Evolutionary conservation across 2,888 invertebrate species (phyloP).

Genomic region (Diarsia rubi): DNA sequence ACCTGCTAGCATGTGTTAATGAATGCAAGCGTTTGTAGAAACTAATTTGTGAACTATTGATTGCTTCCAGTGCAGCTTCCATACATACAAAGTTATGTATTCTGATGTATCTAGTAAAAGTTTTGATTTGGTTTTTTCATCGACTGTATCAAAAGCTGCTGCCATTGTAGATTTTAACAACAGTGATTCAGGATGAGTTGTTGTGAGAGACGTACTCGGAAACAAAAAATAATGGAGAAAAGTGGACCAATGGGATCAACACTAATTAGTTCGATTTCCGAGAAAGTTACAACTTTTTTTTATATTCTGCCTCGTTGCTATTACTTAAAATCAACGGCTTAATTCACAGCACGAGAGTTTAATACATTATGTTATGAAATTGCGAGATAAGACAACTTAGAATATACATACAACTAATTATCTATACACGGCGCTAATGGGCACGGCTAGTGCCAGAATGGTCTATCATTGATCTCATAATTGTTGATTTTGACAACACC

Average conservation of each 20-base stretch:
- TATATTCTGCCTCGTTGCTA: neutral
- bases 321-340: neutral
- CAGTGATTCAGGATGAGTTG: neutral
- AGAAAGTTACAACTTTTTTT: neutral
- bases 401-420: slow-evolving; percentile 12
- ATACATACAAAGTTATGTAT: slow-evolving; percentile 32
- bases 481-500: too few species aligned
- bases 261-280: neutral
- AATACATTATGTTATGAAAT: neutral
- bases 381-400: neutral
- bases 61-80: slow-evolving; percentile 63
- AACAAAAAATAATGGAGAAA: neutral
- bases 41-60: slow-evolving; percentile 70
- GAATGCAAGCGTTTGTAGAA: slow-evolving; percentile 45
- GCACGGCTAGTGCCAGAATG: too few species aligned
- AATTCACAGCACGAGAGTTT: neutral
- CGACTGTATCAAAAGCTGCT: slow-evolving; percentile 33
- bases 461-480: too few species aligned
- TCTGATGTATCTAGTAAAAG: slow-evolving; percentile 55
- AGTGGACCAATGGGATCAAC: neutral
- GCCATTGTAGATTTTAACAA: slow-evolving; percentile 1
- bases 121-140: slow-evolving; percentile 65
- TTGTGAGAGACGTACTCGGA: neutral
- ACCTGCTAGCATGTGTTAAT: neutral
- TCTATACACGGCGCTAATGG: slow-evolving; percentile 8